Conservation (phyloP, 2,113 vertebrate genomes). For the Zootoca vivipara region DNA sequence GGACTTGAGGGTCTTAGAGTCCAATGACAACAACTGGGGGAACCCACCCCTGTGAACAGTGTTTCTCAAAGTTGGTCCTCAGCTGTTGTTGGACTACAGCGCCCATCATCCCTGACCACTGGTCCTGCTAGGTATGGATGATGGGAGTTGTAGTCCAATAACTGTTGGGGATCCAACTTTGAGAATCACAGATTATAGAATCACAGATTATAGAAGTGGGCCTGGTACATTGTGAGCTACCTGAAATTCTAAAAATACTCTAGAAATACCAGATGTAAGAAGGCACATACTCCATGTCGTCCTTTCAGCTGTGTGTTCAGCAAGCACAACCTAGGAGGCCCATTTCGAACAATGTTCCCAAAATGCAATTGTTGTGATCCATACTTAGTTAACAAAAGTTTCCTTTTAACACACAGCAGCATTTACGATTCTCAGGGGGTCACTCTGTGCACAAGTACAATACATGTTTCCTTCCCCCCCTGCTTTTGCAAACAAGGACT, state of each 20-base stretch:
- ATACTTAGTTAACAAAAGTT: background rate
- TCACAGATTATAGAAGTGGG: background rate
- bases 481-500: constrained; percentile 52
- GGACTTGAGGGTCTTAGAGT: too few relatives aligned
- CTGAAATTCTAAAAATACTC: too few relatives aligned
- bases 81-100: too few relatives aligned
- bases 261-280: background rate
- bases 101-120: too few relatives aligned
- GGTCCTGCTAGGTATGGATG: too few relatives aligned
- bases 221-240: background rate
- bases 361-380: constrained; percentile 5
- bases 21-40: too few relatives aligned
- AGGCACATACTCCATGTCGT: background rate
- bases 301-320: background rate
- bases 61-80: too few relatives aligned
- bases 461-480: background rate
- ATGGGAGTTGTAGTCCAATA: too few relatives aligned
- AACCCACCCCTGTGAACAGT: too few relatives aligned
- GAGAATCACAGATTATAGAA: too few relatives aligned
- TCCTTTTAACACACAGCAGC: constrained; percentile 31
- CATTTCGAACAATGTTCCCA: background rate
- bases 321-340: background rate
- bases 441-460: constrained; percentile 10
- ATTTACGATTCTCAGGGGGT: constrained; percentile 47
- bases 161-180: too few relatives aligned